A percentile compares a stretch with the other conserved stretches of the same genome.
These are phyloP conservation scores for Helleia helle DNA, from an alignment of 2,888 invertebrate species.

Conservation along the genomic window DNA sequence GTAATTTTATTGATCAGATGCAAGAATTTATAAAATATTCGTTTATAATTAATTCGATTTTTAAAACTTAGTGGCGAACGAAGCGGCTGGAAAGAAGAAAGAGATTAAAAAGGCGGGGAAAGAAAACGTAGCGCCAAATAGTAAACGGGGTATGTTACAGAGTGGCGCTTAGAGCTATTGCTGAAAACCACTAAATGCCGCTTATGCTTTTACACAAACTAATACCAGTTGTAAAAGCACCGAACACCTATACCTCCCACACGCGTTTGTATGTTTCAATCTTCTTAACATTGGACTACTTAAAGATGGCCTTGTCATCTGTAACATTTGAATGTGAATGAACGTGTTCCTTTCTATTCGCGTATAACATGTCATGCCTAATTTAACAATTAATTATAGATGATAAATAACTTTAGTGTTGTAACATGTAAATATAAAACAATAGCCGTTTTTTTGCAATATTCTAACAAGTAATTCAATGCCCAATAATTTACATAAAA, in stretches of 20 bases:
- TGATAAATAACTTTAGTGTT: not conserved
- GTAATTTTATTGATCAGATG: slow-evolving; percentile 27
- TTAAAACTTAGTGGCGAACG: slow-evolving; percentile 40
- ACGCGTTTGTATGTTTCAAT: slow-evolving; percentile 52
- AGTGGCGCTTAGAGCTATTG: slow-evolving; percentile 20
- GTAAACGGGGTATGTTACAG: slow-evolving; percentile 58
- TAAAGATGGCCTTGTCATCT: slow-evolving; percentile 38
- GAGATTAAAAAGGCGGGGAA: slow-evolving; percentile 56
- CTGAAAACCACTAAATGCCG: not conserved
- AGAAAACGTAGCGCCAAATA: slow-evolving; percentile 50
- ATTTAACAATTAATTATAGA: not conserved
- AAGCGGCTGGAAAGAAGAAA: slow-evolving; percentile 51
- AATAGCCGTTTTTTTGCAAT: not conserved
- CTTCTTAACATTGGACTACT: slow-evolving; percentile 46
- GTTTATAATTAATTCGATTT: too few relatives aligned
- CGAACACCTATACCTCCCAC: slow-evolving; percentile 27
- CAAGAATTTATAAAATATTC: slow-evolving; percentile 1
- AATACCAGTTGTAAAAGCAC: not conserved
- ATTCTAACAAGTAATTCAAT: slow-evolving; percentile 4
- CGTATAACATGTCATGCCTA: slow-evolving; percentile 12
- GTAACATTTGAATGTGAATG: slow-evolving; percentile 32
- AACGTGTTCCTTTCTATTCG: slow-evolving; percentile 24
- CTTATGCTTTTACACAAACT: not conserved
- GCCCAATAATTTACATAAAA: too few relatives aligned
- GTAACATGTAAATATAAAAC: not conserved